phyloP scores from a whole-genome alignment of 2,888 invertebrate species.

The Cosmia pyralina region DNA sequence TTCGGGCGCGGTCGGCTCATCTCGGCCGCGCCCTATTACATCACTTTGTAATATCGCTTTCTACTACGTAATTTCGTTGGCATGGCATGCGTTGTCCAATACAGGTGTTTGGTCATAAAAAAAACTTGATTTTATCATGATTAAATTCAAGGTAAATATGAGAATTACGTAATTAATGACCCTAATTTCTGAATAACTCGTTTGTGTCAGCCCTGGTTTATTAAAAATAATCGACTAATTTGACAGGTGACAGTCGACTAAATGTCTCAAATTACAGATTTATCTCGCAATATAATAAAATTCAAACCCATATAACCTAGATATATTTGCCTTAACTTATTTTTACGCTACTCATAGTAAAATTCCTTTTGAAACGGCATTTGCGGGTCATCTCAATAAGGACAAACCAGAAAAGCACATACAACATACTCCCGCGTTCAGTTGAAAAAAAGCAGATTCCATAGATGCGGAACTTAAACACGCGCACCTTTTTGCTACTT shows the following conservation, averaged over 20 bases:
- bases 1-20: constrained; percentile 68
- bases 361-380: background rate
- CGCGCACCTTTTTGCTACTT: constrained; percentile 31
- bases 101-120: constrained; percentile 56
- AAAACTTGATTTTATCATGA: constrained; percentile 56
- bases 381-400: background rate
- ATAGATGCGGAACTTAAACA: constrained; percentile 7
- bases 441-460: background rate
- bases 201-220: constrained; percentile 19
- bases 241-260: constrained; percentile 17
- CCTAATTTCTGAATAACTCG: constrained; percentile 28
- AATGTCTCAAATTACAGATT: background rate
- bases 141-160: constrained; percentile 49
- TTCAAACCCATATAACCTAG: no score
- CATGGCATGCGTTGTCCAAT: constrained; percentile 43
- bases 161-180: constrained; percentile 46
- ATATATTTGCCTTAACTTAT: background rate
- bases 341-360: constrained; percentile 1
- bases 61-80: constrained; percentile 73
- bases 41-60: constrained; percentile 76
- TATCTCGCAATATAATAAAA: background rate
- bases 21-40: constrained; percentile 74
- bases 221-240: constrained; percentile 24
- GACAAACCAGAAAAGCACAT: constrained; percentile 2
- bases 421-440: background rate